Evolutionary conservation across 2,113 vertebrate genomes (phyloP), one percentile per base, ranked within the genome.

Genomic region (Glaucomys volans): DNA sequence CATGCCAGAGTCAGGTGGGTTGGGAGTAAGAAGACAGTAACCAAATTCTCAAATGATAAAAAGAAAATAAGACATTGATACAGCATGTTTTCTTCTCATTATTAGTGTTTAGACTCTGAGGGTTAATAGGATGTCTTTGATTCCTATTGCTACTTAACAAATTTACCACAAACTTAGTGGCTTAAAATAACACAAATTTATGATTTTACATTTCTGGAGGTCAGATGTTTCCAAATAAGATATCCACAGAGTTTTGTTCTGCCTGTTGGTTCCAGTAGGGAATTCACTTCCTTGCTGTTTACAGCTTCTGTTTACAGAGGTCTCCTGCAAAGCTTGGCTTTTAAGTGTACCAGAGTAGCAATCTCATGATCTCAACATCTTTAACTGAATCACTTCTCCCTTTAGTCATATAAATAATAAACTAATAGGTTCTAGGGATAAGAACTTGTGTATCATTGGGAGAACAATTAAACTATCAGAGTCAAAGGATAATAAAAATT

Each of bases 61-160:
- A 72, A 94, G 22, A 17, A 88, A 66, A 90, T 32, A 72, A 35
- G 1, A 67, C 57, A 57, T 18, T 76, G 57, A 20, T 44, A 17
- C 84, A 24, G n/a, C 9, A 44, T 44, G 28, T 44, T 83, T 92
- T 7, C 8, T 7, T 95, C 57, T 96, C 16, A 59, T 84, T 77
- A 90, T 74, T 44, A 93, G 76, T 22, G 26, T 90, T 85, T 87
- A 52, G 7, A 67, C n/a, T 91, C 59, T 76, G 71, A 87, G 76
- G 84, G 1, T 13, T 77, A n/a, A 20, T 5, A 84, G 13, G 22
- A 20, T 84, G 5, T 30, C 32, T 80, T 85, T 11, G 20, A 57
- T 85, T 94, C 18, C 30, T 92, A 32, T 80, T 66, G 24, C 8
- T 87, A 6, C 18, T 95, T 86, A 93, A 72, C 32, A 86, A 90